phyloP scores from a whole-genome alignment of 2,113 vertebrate species.

The Pteropus alecto region DNA sequence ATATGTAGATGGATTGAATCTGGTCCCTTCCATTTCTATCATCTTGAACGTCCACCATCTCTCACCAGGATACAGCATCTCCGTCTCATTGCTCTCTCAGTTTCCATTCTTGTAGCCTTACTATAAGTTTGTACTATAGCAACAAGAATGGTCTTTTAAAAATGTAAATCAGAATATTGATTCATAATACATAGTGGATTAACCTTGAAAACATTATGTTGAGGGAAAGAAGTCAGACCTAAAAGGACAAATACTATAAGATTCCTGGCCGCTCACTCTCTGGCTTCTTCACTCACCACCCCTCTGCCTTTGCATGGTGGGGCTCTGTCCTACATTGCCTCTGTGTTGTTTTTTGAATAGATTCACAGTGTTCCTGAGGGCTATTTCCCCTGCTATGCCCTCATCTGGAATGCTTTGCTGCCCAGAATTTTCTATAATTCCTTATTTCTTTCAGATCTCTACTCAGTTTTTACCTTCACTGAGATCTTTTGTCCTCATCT shows the following conservation, averaged over 20 bases:
- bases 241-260: background rate
- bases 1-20: background rate
- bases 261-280: background rate
- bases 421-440: background rate
- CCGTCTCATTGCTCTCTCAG: background rate
- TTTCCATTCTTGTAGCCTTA: background rate
- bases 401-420: background rate
- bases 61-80: background rate
- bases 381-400: background rate
- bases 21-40: background rate
- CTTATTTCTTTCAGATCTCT: background rate
- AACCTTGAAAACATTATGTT: background rate
- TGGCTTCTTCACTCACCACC: background rate
- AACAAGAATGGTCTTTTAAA: background rate
- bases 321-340: too few relatives aligned
- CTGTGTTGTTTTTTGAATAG: background rate
- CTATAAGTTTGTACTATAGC: background rate
- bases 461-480: background rate
- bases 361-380: background rate
- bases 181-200: background rate
- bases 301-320: background rate
- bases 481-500: background rate
- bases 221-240: background rate
- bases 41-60: background rate
- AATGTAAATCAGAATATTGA: background rate